Conservation (phyloP, 2,113 vertebrate genomes). For the Stictonetta naevosa region DNA sequence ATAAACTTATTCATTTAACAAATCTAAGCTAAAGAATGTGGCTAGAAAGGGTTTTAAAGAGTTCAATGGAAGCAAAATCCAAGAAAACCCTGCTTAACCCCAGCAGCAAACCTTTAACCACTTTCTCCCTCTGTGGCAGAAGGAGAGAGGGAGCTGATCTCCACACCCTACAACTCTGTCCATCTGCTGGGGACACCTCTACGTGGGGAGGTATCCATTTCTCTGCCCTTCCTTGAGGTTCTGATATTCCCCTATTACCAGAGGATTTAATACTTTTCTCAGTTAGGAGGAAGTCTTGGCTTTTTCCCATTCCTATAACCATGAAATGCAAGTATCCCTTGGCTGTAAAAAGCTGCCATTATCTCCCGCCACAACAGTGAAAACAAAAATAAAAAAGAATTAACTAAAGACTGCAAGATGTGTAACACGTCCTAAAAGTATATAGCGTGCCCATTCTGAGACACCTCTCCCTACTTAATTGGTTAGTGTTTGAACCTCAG, state of each 20-base stretch:
- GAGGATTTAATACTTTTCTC: not conserved
- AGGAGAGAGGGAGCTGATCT: not conserved
- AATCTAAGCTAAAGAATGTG: not conserved
- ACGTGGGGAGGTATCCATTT: not conserved
- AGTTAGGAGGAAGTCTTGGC: not conserved
- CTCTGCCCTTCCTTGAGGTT: not conserved
- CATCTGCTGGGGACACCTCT: not conserved
- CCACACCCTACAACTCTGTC: not conserved
- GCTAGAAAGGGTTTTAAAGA: not conserved
- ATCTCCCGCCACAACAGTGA: not conserved
- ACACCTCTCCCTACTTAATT: not conserved
- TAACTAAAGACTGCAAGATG: not conserved
- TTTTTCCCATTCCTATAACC: not conserved
- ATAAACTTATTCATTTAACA: not conserved
- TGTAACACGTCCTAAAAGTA: not conserved
- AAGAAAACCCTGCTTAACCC: not conserved
- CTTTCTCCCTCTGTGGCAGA: not conserved
- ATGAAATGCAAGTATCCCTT: not conserved
- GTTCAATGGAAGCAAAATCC: not conserved
- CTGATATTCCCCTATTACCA: not conserved
- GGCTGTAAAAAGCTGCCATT: not conserved
- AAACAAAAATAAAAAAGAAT: not conserved
- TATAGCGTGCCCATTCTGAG: not conserved
- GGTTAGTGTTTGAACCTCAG: not conserved
- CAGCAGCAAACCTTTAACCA: not conserved